These are phyloP conservation scores for Caenorhabditis virilis DNA, from an alignment of 2,888 invertebrate genomes.

Conservation along the genomic window DNA sequence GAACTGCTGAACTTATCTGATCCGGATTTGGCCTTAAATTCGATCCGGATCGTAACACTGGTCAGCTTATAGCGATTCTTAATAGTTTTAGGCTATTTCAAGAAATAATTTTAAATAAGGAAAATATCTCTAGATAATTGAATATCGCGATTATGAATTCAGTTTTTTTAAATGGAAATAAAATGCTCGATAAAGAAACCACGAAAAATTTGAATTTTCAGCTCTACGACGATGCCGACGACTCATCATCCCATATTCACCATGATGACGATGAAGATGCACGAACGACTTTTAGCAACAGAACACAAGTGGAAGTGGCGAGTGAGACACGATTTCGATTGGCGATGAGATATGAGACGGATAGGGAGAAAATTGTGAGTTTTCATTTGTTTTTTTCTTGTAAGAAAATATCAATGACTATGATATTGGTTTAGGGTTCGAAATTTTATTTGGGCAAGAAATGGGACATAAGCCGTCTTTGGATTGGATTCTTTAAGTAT, in stretches of 20 bases:
- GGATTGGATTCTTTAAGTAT: constrained; percentile 33
- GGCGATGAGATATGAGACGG: constrained; percentile 13
- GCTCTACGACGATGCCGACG: background rate
- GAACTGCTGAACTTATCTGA: no score
- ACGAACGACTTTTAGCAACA: no score
- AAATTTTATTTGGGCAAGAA: constrained; percentile 10
- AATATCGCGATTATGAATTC: no score
- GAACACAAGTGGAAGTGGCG: constrained; percentile 12
- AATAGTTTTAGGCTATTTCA: no score
- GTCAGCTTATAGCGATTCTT: no score
- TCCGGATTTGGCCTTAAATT: no score
- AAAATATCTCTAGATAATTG: background rate
- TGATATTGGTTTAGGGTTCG: constrained; percentile 5
- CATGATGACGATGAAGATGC: no score
- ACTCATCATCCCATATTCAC: no score
- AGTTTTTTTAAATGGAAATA: no score
- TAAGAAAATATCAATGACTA: background rate
- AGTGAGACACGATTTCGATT: constrained; percentile 12
- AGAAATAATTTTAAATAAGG: background rate
- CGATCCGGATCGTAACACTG: no score
- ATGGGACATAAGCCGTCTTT: constrained; percentile 20
- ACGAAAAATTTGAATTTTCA: background rate
- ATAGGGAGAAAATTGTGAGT: constrained; percentile 13
- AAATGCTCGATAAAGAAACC: background rate
- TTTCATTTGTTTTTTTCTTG: background rate